A percentile compares a stretch with the other conserved stretches of the same genome.
phyloP scores from a whole-genome alignment of 1,140 invertebrate species.

The Zaprionus gabonicus region DNA sequence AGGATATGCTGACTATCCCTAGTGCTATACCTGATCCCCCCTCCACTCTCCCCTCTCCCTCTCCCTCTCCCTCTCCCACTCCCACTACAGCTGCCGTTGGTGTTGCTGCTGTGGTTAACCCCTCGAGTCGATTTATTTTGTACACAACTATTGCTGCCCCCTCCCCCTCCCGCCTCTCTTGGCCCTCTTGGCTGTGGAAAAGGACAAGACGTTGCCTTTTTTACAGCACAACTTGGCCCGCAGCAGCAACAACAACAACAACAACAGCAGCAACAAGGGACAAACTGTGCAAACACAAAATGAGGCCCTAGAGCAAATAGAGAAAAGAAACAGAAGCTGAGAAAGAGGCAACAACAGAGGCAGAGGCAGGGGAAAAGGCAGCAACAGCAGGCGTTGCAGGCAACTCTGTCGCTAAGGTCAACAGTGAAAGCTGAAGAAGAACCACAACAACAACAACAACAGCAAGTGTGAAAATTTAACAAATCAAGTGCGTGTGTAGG shows the following conservation, averaged over 20 bases:
- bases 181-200: slow-evolving; percentile 41
- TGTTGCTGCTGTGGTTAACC: slow-evolving; percentile 66
- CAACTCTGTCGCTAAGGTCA: slow-evolving; percentile 55
- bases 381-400: slow-evolving; percentile 7
- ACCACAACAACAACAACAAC: slow-evolving; percentile 44
- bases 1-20: slow-evolving; percentile 45
- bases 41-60: neutral
- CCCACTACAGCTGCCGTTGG: neutral
- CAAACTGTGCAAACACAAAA: slow-evolving; percentile 48
- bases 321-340: slow-evolving; percentile 14
- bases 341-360: slow-evolving; percentile 9
- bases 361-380: slow-evolving; percentile 7
- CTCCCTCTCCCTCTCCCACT: too few relatives aligned
- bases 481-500: slow-evolving; percentile 65
- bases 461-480: slow-evolving; percentile 78
- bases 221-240: slow-evolving; percentile 52
- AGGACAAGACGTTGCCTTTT: slow-evolving; percentile 72
- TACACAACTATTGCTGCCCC: slow-evolving; percentile 65
- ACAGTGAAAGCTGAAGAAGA: slow-evolving; percentile 61
- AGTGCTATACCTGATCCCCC: neutral
- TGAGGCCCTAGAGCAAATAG: slow-evolving; percentile 47
- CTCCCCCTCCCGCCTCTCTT: slow-evolving; percentile 3
- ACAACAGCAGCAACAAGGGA: slow-evolving; percentile 42
- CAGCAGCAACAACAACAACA: slow-evolving; percentile 25
- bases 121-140: slow-evolving; percentile 81